Percentiles rank a stretch among this genome's conserved stretches.
These are phyloP conservation scores for Chelonus formosanus DNA, from an alignment of 2,888 invertebrate species.

Conservation along the genomic window DNA sequence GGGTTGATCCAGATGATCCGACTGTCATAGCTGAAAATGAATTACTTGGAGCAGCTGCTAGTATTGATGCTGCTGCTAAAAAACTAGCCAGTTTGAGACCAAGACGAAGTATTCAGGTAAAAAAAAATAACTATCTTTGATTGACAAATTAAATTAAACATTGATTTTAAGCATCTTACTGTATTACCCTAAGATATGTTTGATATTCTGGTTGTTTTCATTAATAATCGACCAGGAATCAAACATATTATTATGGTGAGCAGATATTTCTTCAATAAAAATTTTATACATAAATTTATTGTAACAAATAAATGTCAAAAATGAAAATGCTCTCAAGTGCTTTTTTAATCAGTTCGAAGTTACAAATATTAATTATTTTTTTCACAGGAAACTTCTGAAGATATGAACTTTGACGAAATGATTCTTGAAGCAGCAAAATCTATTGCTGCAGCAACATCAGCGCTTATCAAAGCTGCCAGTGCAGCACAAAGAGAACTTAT, in stretches of 20 bases:
- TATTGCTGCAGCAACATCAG: conserved; percentile 96
- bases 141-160: too few relatives aligned
- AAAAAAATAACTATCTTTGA: too few relatives aligned
- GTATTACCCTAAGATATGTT: conserved; percentile 95
- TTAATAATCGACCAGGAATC: conserved; percentile 93
- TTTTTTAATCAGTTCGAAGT: too few relatives aligned
- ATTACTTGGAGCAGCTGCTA: conserved; percentile 94
- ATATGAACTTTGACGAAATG: conserved; percentile 98
- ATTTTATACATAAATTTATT: not conserved
- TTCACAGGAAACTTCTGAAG: conserved; percentile 85
- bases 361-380: too few relatives aligned
- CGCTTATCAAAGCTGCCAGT: conserved; percentile 94
- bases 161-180: conserved; percentile 11
- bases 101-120: conserved; percentile 81
- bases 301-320: not conserved
- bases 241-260: conserved; percentile 97
- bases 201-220: conserved; percentile 99
- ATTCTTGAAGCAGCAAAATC: conserved; percentile 98
- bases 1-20: conserved; percentile 97
- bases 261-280: conserved; percentile 42
- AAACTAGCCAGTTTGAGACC: conserved; percentile 93
- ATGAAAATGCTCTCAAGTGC: too few relatives aligned
- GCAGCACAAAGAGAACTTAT: conserved; percentile 97
- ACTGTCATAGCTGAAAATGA: conserved; percentile 98
- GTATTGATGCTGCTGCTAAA: conserved; percentile 97